Evolutionary conservation across 1,140 invertebrate species (phyloP).

Genomic region (Habropoda laboriosa): DNA sequence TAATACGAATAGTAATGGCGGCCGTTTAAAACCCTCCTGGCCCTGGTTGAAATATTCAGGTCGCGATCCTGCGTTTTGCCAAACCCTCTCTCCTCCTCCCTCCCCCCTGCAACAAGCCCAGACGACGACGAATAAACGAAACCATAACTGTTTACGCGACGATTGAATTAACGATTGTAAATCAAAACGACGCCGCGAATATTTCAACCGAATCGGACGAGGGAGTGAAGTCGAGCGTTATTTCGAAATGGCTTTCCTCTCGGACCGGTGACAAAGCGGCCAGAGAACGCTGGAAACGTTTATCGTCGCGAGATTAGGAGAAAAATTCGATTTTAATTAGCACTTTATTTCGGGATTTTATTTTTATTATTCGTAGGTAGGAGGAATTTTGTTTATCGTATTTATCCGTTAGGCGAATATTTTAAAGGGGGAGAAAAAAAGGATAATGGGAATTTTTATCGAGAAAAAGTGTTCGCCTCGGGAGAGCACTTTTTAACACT

Average conservation of each 20-base stretch:
- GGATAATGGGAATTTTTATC: no score
- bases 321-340: no score
- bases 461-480: no score
- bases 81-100: no score
- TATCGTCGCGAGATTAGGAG: no score
- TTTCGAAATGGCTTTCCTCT: neutral
- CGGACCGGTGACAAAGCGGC: neutral
- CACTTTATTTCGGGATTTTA: no score
- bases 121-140: conserved; percentile 4
- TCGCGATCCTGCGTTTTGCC: neutral
- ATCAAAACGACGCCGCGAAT: conserved; percentile 20
- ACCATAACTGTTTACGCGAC: conserved; percentile 18
- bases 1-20: conserved; percentile 45
- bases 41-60: conserved; percentile 19
- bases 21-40: conserved; percentile 18
- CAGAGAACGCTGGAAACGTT: neutral
- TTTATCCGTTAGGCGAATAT: no score
- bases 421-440: no score
- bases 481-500: no score
- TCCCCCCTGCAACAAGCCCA: neutral
- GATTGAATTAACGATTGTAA: conserved; percentile 24
- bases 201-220: neutral
- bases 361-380: no score
- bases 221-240: neutral
- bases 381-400: no score